Evolutionary conservation across 1,140 invertebrate species (phyloP).

Genomic region (Whitmania pigra): DNA sequence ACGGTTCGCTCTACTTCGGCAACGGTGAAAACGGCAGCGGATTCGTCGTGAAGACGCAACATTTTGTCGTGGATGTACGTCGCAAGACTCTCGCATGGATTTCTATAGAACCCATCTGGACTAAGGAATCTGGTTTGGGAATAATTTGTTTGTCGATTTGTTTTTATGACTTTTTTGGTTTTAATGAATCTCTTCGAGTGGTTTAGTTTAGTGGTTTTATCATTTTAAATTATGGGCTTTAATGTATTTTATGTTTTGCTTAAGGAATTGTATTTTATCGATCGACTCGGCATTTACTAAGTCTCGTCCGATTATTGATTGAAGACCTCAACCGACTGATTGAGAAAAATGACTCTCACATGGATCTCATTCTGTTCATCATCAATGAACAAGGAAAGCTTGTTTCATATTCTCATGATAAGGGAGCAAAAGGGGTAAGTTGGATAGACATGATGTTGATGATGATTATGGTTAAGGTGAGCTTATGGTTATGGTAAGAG

Average conservation of each 20-base stretch:
- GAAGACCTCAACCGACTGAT: background rate
- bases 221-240: slow-evolving; percentile 1
- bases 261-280: background rate
- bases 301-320: background rate
- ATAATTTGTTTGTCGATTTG: no score
- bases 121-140: no score
- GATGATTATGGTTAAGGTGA: background rate
- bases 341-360: background rate
- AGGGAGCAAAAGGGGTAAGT: background rate
- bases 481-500: no score
- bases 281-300: background rate
- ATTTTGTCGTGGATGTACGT: no score
- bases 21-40: no score
- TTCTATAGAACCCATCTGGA: no score
- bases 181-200: no score
- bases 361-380: background rate
- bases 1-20: no score
- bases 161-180: no score
- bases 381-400: background rate
- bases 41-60: no score
- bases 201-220: background rate
- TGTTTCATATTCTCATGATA: slow-evolving; percentile 5
- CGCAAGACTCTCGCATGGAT: no score
- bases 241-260: background rate
- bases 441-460: no score